A percentile compares a stretch with the other conserved stretches of the same genome.
These are phyloP conservation scores for Falco cherrug DNA, from an alignment of 2,797 vertebrate species.

Conservation along the genomic window DNA sequence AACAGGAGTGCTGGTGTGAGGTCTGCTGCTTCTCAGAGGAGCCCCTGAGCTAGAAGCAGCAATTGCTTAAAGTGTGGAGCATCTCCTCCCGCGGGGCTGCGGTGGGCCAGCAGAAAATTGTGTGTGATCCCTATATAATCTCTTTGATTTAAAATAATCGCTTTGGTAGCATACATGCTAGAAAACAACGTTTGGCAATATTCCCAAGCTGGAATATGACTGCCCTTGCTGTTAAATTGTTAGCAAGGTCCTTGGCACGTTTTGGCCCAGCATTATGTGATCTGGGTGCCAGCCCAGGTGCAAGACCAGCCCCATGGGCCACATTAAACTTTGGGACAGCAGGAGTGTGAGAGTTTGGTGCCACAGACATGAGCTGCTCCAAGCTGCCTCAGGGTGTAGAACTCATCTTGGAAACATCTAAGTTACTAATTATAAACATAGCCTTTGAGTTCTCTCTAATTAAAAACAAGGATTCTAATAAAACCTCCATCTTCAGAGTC, in stretches of 20 bases:
- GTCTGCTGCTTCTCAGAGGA: neutral
- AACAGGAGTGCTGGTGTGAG: neutral
- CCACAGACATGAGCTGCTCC: rapidly evolving
- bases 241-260: neutral
- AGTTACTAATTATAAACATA: neutral
- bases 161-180: neutral
- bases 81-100: neutral
- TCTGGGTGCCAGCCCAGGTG: neutral
- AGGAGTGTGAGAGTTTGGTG: neutral
- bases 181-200: neutral
- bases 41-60: neutral
- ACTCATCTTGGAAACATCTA: neutral
- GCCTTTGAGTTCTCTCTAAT: neutral
- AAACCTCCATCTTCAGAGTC: neutral
- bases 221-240: neutral
- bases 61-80: neutral
- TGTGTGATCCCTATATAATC: neutral
- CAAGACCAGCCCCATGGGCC: neutral
- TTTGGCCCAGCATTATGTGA: neutral
- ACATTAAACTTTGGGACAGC: neutral
- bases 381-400: neutral
- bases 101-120: neutral
- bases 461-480: neutral
- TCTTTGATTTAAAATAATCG: neutral
- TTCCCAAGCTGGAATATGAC: neutral